Base-by-base conservation (phyloP, 1,140 invertebrate species). In the Drosophila littoralis region DNA sequence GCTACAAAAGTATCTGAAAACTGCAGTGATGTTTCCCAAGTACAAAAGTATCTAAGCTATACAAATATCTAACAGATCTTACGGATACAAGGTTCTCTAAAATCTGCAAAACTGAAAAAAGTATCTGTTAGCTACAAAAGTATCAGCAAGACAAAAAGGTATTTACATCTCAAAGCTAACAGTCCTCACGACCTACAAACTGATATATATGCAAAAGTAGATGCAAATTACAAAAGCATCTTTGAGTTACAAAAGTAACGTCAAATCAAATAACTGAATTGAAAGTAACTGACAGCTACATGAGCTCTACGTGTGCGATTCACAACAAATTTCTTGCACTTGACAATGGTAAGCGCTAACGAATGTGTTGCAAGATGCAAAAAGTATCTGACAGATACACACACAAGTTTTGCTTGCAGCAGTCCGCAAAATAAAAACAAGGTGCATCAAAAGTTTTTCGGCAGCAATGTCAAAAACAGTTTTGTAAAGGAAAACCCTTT, bases 41-140 rank as follows among this genome's bases (percentile, higher is more conserved):
- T 42, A 42, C 5, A 43, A 40, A 55, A 64, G 22, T 55, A 63
- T 46, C 54, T 48, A 15, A 71, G 12, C 65, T 54, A 70, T n/a
- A 46, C 15, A 43, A 22, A 10, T 61, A 61, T 38, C 45, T 50
- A 0, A 3, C 9, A 60, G 45, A n/a, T 40, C 8, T 33, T 12
- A 50, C 10, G 12, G 22, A 32, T 28, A 17, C 46, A 50, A 28
- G 32, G 12, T 0, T 2, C 10, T n/a, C 22, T 45, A 3, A 50
- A 1, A n/a, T 8, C n/a, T 9, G 15, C 17, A 28, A 48, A 48
- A 9, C 22, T 28, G 22, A 0, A 28, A 28, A 5, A 28, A 5
- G 6, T 28, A 48, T 48, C 13, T 9, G 35, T 36, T 9, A 36
- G 35, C 7, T 40, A 40, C 36, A 22, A 57, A 48, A 57, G 52